phyloP scores from a whole-genome alignment of 2,113 vertebrate species.

The Daphoenositta chrysoptera region DNA sequence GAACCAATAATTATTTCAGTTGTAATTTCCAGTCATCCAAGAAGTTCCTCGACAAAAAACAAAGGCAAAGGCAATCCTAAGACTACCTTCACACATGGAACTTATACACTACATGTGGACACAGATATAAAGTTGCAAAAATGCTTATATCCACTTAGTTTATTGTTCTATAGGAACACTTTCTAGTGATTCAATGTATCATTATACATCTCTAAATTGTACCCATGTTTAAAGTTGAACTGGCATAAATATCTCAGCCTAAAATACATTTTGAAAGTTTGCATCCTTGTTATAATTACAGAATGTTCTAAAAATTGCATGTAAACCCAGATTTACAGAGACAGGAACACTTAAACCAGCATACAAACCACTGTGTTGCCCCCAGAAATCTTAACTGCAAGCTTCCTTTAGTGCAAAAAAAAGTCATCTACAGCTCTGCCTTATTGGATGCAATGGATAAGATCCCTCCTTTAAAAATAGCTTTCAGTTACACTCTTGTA shows the following conservation, averaged over 20 bases:
- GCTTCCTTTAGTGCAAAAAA: neutral
- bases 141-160: neutral
- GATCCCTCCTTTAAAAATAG: neutral
- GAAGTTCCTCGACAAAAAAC: neutral
- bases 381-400: neutral
- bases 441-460: neutral
- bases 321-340: neutral
- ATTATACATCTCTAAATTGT: neutral
- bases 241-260: neutral
- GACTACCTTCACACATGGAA: neutral
- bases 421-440: neutral
- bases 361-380: neutral
- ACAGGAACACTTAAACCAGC: neutral
- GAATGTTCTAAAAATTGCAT: neutral
- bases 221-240: neutral
- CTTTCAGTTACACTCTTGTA: neutral
- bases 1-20: neutral
- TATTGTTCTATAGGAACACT: neutral
- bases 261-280: neutral
- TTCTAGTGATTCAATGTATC: neutral
- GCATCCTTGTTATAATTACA: neutral
- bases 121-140: neutral
- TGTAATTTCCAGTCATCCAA: neutral
- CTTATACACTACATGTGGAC: neutral
- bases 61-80: neutral